These are phyloP conservation scores for Catharus minimus DNA, from an alignment of 2,113 vertebrate species.

Conservation along the genomic window DNA sequence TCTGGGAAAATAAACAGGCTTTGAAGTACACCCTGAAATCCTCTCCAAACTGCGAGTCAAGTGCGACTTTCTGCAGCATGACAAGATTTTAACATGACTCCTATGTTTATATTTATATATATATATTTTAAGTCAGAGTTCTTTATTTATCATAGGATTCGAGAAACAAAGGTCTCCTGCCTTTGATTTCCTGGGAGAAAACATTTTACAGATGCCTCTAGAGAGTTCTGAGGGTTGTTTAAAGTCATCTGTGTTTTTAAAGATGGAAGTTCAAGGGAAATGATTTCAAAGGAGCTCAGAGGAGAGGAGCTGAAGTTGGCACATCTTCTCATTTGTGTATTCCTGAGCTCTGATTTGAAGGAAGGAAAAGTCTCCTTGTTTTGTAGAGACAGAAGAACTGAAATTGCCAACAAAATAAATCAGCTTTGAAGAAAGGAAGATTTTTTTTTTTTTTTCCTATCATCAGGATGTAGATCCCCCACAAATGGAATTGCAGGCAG, in stretches of 20 bases:
- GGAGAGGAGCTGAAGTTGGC: neutral
- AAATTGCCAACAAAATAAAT: neutral
- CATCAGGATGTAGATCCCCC: neutral
- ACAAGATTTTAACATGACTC: slow-evolving; percentile 11
- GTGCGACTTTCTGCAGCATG: neutral
- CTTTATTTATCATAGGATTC: slow-evolving; percentile 48
- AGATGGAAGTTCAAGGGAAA: slow-evolving; percentile 59
- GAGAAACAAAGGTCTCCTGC: slow-evolving; percentile 39
- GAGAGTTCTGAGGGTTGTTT: slow-evolving; percentile 58
- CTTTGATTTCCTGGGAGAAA: slow-evolving; percentile 59
- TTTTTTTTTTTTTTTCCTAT: neutral
- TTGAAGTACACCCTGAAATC: slow-evolving; percentile 17
- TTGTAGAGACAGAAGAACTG: neutral
- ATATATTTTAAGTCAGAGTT: neutral
- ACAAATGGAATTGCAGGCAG: neutral
- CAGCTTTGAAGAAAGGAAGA: neutral
- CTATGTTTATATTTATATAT: neutral
- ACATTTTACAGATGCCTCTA: slow-evolving; percentile 31
- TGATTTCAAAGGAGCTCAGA: slow-evolving; percentile 60
- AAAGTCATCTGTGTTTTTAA: slow-evolving; percentile 46
- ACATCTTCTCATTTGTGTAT: slow-evolving; percentile 38
- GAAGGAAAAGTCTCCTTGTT: neutral
- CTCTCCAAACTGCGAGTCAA: slow-evolving; percentile 13
- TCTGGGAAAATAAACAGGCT: neutral
- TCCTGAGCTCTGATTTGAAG: slow-evolving; percentile 4